Base-by-base conservation (phyloP, 2,113 vertebrate species). In the Telmatochromis brachygnathus region DNA sequence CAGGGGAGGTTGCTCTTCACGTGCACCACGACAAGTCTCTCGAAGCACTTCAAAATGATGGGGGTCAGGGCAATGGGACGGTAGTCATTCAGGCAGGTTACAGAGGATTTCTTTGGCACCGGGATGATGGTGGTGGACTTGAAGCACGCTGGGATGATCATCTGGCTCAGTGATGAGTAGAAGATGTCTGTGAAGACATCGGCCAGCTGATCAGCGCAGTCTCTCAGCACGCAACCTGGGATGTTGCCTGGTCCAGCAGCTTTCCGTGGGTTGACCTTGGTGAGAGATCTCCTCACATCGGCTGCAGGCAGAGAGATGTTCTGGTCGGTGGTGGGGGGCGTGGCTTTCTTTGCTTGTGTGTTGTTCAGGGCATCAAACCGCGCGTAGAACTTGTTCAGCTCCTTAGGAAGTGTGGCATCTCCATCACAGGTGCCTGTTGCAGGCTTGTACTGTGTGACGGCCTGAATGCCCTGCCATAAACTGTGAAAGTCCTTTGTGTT, bases 51-150 rank as follows among this genome's bases (percentile, higher is more conserved):
- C 23, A 56, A 15, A 9, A 58, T 28, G 55, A 58, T 58, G 55
- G 23, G 10, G 23, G 23, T 28, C 23, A 58, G 55, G 7, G 23
- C 7, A 1, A 28, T 58, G 23, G 55, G 23, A 1, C 0, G 0
- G 13, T 58, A 58, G 23, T 58, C 13, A 2, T 58, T 58, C 3
- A 9, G 23, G 7, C 55, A 58, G 23, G 13, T 4, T 58, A 58
- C 13, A 4, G 55, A 58, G 55, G 55, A 58, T 58, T 55, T 23
- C 53, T 7, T 54, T 54, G 53, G 53, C n/a, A 55, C 53, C 1
- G 4, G 21, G 53, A 55, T 23, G 53, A 13, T 55, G 53, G 11
- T 3, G 21, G 53, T 23, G 53, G 53, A 55, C 53, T 55, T 55
- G 1, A 55, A 55, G 53, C 21, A 55, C 1, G 21, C 21, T 55